These are phyloP conservation scores for Acronicta leporina DNA, from an alignment of 2,888 invertebrate genomes.

Conservation along the genomic window DNA sequence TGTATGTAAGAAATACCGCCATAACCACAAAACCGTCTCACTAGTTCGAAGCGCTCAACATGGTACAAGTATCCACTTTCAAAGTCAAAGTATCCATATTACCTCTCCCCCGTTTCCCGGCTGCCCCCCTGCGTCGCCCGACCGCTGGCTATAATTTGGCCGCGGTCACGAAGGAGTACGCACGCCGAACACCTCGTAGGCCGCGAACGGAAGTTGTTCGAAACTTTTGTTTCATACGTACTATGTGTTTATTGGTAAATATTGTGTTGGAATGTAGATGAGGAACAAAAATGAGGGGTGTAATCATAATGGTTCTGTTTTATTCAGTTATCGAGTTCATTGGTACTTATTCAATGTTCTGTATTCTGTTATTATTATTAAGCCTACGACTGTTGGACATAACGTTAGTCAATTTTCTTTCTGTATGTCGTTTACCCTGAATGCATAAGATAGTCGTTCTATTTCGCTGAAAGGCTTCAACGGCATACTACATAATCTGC, in stretches of 20 bases:
- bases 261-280: slow-evolving; percentile 31
- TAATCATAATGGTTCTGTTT: not conserved
- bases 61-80: slow-evolving; percentile 56
- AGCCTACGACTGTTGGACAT: too few relatives aligned
- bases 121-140: slow-evolving; percentile 21
- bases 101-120: slow-evolving; percentile 7
- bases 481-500: too few relatives aligned
- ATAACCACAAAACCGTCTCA: slow-evolving; percentile 39
- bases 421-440: too few relatives aligned
- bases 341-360: too few relatives aligned
- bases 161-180: slow-evolving; percentile 52
- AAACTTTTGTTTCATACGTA: slow-evolving; percentile 59
- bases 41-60: slow-evolving; percentile 49
- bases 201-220: slow-evolving; percentile 47
- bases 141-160: slow-evolving; percentile 47
- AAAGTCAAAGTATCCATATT: slow-evolving; percentile 60
- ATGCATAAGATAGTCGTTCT: too few relatives aligned
- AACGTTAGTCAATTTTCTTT: too few relatives aligned
- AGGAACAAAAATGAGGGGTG: not conserved
- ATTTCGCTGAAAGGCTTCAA: too few relatives aligned
- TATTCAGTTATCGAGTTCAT: not conserved
- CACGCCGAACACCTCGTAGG: slow-evolving; percentile 51
- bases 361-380: too few relatives aligned
- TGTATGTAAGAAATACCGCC: slow-evolving; percentile 39
- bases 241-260: slow-evolving; percentile 53